phyloP scores from a whole-genome alignment of 2,797 vertebrate genomes.

The Channa striata region DNA sequence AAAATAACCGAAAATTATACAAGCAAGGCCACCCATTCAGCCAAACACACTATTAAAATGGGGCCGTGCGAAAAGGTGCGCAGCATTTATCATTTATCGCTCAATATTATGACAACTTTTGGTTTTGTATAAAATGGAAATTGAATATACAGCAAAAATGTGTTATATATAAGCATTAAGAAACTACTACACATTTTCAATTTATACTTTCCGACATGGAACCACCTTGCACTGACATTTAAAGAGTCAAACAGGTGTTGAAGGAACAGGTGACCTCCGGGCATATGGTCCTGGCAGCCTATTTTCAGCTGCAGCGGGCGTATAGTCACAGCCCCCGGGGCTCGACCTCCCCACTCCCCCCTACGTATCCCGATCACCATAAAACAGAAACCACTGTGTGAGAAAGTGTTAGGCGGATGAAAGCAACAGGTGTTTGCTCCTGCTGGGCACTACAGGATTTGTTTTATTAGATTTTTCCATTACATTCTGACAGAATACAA shows the following conservation, averaged over 20 bases:
- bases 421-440: conserved; percentile 24
- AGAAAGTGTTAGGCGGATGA: not conserved
- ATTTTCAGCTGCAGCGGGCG: conserved; percentile 37
- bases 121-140: not conserved
- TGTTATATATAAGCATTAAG: too few species aligned
- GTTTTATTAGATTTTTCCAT: too few species aligned
- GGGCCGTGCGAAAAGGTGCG: not conserved
- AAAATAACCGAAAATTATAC: not conserved
- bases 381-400: conserved; percentile 10
- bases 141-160: not conserved
- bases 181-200: not conserved
- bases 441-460: not conserved
- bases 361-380: not conserved
- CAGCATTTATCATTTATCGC: not conserved
- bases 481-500: too few species aligned
- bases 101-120: not conserved
- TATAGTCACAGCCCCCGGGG: not conserved
- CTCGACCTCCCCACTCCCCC: not conserved
- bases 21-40: not conserved
- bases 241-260: conserved; percentile 6
- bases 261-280: conserved; percentile 30
- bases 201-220: not conserved
- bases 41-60: not conserved
- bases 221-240: not conserved
- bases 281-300: not conserved